phyloP scores from a whole-genome alignment of 2,113 vertebrate species.

The Poeciliopsis prolifica region DNA sequence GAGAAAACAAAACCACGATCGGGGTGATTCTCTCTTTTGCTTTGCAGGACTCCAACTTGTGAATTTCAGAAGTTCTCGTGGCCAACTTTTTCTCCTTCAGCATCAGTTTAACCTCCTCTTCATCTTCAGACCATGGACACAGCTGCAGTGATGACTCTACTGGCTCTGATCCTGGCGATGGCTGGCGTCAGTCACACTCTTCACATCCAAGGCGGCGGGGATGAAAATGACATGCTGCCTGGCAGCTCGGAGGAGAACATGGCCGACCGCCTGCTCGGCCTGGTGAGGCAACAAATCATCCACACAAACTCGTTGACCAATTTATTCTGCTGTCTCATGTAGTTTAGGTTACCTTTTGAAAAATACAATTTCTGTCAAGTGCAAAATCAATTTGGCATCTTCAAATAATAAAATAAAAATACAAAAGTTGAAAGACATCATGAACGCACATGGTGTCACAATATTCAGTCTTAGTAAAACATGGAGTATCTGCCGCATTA shows the following conservation, averaged over 20 bases:
- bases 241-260: constrained; percentile 60
- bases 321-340: not conserved
- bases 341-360: not conserved
- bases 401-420: not conserved
- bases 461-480: constrained; percentile 20
- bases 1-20: constrained; percentile 12
- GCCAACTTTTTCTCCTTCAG: constrained; percentile 1
- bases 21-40: not conserved
- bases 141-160: constrained; percentile 61
- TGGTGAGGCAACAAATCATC: constrained; percentile 71
- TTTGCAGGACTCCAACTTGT: not conserved
- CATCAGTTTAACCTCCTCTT: constrained; percentile 18
- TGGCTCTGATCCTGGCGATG: constrained; percentile 73
- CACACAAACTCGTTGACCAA: constrained; percentile 4
- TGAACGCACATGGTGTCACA: not conserved
- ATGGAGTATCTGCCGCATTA: not conserved
- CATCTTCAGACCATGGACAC: constrained; percentile 65
- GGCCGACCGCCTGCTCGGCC: constrained; percentile 53
- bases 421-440: not conserved
- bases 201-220: constrained; percentile 54
- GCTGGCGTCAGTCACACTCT: constrained; percentile 67
- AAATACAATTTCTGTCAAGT: not conserved
- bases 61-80: constrained; percentile 2
- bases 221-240: constrained; percentile 48
- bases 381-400: constrained; percentile 9